Evolutionary conservation across 2,888 invertebrate genomes (phyloP), one percentile per base, ranked within the genome.

Genomic region (Timema cristinae): DNA sequence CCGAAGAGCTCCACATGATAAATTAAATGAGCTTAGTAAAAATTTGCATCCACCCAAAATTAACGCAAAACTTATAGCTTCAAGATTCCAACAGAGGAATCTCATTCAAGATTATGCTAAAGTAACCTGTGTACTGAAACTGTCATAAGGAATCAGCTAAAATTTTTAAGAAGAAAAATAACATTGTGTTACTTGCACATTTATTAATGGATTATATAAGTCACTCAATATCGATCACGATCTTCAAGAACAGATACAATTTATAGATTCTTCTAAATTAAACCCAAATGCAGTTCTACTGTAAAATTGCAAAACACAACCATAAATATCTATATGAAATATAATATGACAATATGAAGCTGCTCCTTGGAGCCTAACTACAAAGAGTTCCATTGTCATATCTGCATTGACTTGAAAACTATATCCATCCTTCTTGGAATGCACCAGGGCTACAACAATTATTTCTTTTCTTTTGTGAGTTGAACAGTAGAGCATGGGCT

Each of bases 371-470:
- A 48, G 15, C 47, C 16, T 13, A 68, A 68, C 8, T 56, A 68
- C 47, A 54, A 54, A 52, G 52, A 32, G 13, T 4, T 49, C 48
- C 47, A 56, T 49, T 59, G 54, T 49, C 59, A 69, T 49, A 69
- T 49, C 54, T 69, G 50, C 49, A 49, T 48, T 7, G 15, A 56
- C 10, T 56, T 69, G 50, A 69, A 69, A n/a, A 48, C 56, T 61
- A 47, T 59, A 56, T 32, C 68, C 1, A 54, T 69, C 10, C 51
- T 69, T 47, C 56, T 69, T 11, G 13, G 69, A 48, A 61, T 69
- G 69, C 48, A 56, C n/a, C 59, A n/a, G 49, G 69, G 48, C 16
- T 69, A 69, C 56, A 69, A 56, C 16, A 68, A 59, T 0, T 69
- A 69, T 59, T 59, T 48, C 5, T 59, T 56, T 69, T 69, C 48